phyloP scores from a whole-genome alignment of 92 coral and sea anemone species.

The Siderastrea radians region DNA sequence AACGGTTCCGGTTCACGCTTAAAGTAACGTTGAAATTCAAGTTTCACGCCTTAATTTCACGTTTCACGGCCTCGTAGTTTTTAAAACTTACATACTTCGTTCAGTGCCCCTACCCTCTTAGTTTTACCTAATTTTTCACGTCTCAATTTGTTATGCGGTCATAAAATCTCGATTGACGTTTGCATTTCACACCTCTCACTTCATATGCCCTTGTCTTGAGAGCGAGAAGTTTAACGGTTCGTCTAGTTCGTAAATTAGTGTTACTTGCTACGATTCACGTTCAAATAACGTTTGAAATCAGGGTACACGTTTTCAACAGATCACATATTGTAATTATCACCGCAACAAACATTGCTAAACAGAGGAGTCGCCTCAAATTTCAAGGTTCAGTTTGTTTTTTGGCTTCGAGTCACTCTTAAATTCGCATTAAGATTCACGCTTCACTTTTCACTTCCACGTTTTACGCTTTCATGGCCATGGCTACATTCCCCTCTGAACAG shows the following conservation, averaged over 20 bases:
- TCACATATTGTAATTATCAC: not conserved
- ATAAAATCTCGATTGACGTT: not conserved
- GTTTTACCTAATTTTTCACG: not conserved
- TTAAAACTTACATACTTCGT: not conserved
- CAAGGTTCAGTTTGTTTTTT: not conserved
- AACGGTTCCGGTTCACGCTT: conserved; percentile 19
- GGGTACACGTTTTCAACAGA: too few relatives aligned
- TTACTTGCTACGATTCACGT: too few relatives aligned
- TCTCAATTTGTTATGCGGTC: too few relatives aligned
- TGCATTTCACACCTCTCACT: conserved; percentile 13
- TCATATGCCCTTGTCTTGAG: too few relatives aligned
- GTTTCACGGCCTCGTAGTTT: not conserved
- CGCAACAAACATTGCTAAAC: not conserved
- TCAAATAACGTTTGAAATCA: too few relatives aligned
- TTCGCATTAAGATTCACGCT: not conserved
- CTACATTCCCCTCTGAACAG: not conserved
- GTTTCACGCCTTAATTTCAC: not conserved
- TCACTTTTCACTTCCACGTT: conserved; percentile 3
- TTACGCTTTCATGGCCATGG: not conserved
- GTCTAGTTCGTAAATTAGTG: too few relatives aligned
- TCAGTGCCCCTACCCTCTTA: not conserved
- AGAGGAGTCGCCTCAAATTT: not conserved
- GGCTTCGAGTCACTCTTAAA: not conserved
- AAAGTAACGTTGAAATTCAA: not conserved
- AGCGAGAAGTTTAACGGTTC: too few relatives aligned